Conservation (phyloP, 92 coral and sea anemone species). For the Heliopora coerulea region DNA sequence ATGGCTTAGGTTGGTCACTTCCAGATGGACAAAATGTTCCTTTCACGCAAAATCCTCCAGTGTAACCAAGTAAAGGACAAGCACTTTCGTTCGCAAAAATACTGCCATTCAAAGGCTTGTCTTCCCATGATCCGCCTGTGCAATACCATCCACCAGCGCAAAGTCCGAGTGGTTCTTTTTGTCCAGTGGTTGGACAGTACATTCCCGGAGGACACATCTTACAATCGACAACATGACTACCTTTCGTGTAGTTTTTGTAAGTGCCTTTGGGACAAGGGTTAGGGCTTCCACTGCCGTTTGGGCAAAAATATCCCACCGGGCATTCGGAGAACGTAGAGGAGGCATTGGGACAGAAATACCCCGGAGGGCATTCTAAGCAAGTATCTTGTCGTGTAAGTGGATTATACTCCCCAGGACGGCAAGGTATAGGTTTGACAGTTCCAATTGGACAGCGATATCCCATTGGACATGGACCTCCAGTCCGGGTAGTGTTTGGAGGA, state of each 20-base stretch:
- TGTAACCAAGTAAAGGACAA: slow-evolving; percentile 87
- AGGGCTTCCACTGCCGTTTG: slow-evolving; percentile 76
- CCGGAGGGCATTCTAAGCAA: slow-evolving; percentile 76
- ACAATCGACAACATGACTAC: slow-evolving; percentile 70
- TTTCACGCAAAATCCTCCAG: slow-evolving; percentile 92
- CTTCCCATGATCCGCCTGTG: slow-evolving; percentile 98
- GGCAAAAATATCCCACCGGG: slow-evolving; percentile 78
- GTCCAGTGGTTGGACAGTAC: slow-evolving; percentile 75
- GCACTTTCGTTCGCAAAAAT: slow-evolving; percentile 82
- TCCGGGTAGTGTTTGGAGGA: slow-evolving; percentile 70
- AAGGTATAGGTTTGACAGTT: slow-evolving; percentile 74
- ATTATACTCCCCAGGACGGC: slow-evolving; percentile 83
- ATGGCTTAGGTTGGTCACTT: slow-evolving; percentile 78
- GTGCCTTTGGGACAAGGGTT: slow-evolving; percentile 86
- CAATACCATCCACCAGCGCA: slow-evolving; percentile 97
- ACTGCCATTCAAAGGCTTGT: slow-evolving; percentile 64
- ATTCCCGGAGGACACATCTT: slow-evolving; percentile 92
- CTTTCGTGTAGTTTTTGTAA: slow-evolving; percentile 88
- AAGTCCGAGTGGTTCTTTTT: slow-evolving; percentile 72
- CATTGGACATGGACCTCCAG: slow-evolving; percentile 97
- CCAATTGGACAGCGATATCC: slow-evolving; percentile 85
- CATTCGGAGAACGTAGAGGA: slow-evolving; percentile 72
- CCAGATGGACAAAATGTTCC: slow-evolving; percentile 94
- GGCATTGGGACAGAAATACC: slow-evolving; percentile 96
- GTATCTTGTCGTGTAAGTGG: slow-evolving; percentile 81